Percentiles rank a stretch among this genome's conserved stretches.
phyloP scores from a whole-genome alignment of 1,140 invertebrate species.

The Cotesia chilonis region DNA sequence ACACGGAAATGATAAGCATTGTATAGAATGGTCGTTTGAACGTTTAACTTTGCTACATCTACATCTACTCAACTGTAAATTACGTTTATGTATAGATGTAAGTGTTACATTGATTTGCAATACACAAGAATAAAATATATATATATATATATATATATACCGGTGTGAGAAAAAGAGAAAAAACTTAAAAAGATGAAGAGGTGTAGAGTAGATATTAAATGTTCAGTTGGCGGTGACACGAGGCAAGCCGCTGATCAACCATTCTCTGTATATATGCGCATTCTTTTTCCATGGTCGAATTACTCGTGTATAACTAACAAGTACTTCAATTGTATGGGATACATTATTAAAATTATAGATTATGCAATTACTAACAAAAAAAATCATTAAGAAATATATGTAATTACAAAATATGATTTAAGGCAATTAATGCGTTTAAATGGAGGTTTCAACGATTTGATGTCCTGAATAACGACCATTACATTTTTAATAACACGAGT shows the following conservation, averaged over 20 bases:
- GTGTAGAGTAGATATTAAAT: too few species aligned
- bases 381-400: background rate
- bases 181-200: background rate
- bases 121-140: too few species aligned
- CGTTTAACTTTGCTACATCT: too few species aligned
- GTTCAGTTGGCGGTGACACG: background rate
- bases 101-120: too few species aligned
- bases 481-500: too few species aligned
- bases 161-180: background rate
- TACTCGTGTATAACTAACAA: conserved; percentile 22
- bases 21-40: too few species aligned
- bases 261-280: conserved; percentile 13
- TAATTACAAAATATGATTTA: background rate
- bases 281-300: conserved; percentile 26
- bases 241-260: conserved; percentile 9
- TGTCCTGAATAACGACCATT: too few species aligned
- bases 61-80: too few species aligned
- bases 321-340: conserved; percentile 11
- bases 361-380: background rate
- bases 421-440: too few species aligned
- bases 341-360: conserved; percentile 18
- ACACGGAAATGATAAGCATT: too few species aligned
- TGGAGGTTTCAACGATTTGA: too few species aligned
- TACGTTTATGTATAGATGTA: too few species aligned
- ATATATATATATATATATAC: background rate